Percentiles rank a stretch among this genome's conserved stretches.
phyloP scores from a whole-genome alignment of 2,113 vertebrate genomes.

The Barbus barbus region DNA sequence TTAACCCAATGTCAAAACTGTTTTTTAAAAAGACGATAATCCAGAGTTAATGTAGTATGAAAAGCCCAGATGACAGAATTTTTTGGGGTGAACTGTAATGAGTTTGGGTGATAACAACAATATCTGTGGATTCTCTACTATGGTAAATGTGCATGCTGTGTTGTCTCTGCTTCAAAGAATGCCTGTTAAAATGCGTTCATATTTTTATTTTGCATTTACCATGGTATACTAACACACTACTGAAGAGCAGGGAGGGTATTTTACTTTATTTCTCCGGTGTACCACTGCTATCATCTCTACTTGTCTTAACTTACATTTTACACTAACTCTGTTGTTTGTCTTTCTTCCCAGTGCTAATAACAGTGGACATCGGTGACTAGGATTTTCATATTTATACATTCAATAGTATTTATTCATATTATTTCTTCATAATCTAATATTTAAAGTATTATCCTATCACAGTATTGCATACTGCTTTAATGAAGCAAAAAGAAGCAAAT shows the following conservation, averaged over 20 bases:
- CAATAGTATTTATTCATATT: not conserved
- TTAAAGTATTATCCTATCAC: not conserved
- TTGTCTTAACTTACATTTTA: not conserved
- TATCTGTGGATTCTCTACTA: not conserved
- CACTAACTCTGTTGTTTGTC: constrained; percentile 7
- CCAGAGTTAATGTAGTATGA: not conserved
- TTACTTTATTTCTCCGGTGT: too few species aligned
- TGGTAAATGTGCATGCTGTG: constrained; percentile 48
- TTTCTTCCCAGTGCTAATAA: constrained; percentile 19
- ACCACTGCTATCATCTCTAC: not conserved
- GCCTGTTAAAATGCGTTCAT: constrained; percentile 21
- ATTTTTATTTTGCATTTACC: constrained; percentile 22
- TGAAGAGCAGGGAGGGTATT: not conserved
- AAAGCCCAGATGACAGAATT: not conserved
- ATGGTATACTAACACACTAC: constrained; percentile 26
- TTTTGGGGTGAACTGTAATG: not conserved
- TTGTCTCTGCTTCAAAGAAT: constrained; percentile 18
- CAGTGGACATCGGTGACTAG: not conserved
- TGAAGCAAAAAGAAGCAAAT: not conserved
- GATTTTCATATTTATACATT: not conserved
- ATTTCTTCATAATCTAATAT: not conserved
- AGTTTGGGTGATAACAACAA: not conserved
- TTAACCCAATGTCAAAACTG: not conserved
- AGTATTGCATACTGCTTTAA: not conserved
- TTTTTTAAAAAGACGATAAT: not conserved